phyloP scores from a whole-genome alignment of 2,888 invertebrate genomes.

The Patella caerulea region DNA sequence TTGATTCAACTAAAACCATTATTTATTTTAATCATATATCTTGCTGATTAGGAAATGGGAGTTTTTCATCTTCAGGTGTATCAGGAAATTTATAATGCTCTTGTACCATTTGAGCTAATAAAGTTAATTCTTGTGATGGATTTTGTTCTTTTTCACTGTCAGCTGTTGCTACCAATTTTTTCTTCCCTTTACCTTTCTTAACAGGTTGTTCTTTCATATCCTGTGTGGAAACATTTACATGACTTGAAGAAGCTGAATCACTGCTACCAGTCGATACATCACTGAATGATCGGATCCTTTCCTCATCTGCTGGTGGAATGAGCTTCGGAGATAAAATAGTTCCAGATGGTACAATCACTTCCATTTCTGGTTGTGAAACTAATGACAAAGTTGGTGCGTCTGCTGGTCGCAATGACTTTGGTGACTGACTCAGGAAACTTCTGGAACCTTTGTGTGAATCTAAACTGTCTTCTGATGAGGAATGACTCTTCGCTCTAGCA shows the following conservation, averaged over 20 bases:
- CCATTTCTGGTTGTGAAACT: constrained; percentile 40
- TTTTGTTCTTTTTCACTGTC: constrained; percentile 32
- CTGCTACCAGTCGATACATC: constrained; percentile 33
- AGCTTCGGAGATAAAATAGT: constrained; percentile 50
- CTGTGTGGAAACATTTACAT: constrained; percentile 32
- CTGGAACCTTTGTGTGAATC: constrained; percentile 25
- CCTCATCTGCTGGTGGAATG: constrained; percentile 52
- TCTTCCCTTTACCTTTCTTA: constrained; percentile 28
- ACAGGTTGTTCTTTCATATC: constrained; percentile 23
- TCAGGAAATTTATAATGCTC: constrained; percentile 59
- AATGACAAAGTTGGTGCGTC: constrained; percentile 58
- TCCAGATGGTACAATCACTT: constrained; percentile 26
- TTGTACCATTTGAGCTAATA: constrained; percentile 63
- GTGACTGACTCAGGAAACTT: constrained; percentile 44
- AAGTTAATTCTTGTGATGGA: constrained; percentile 49
- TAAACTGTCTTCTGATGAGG: constrained; percentile 41
- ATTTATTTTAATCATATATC: not conserved
- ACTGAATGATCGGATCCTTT: constrained; percentile 31
- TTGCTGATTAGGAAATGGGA: no score
- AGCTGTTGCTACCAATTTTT: constrained; percentile 34
- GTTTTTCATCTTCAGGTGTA: not conserved
- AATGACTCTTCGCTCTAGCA: constrained; percentile 30
- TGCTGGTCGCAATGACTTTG: constrained; percentile 62
- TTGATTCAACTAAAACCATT: not conserved
- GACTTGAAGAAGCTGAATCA: constrained; percentile 33